Conservation (phyloP, 2,888 invertebrate genomes). For the Apamea anceps region DNA sequence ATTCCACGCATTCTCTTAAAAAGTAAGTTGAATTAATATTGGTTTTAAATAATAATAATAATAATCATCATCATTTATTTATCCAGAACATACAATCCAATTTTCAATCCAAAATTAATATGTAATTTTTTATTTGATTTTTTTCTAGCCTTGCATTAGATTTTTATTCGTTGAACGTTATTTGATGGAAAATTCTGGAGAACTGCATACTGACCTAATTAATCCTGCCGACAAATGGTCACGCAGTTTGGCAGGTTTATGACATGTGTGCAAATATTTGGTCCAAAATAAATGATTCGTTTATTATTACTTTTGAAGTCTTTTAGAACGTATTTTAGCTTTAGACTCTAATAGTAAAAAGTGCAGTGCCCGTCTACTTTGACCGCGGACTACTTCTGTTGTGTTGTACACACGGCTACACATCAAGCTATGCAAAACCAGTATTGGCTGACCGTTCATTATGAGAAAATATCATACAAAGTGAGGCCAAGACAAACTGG, state of each 20-base stretch:
- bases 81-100: too few species aligned
- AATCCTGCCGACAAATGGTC: neutral
- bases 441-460: too few species aligned
- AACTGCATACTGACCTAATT: neutral
- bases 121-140: neutral
- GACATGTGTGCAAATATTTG: neutral
- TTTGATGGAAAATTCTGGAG: neutral
- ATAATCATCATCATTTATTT: too few species aligned
- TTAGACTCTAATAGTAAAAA: neutral
- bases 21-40: slow-evolving; percentile 37
- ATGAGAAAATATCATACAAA: too few species aligned
- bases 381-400: neutral
- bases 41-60: too few species aligned
- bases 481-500: too few species aligned
- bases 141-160: neutral
- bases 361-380: neutral
- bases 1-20: neutral
- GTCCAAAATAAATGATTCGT: neutral
- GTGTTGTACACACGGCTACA: too few species aligned
- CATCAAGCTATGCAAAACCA: too few species aligned
- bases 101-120: too few species aligned
- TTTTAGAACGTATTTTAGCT: slow-evolving; percentile 4
- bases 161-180: neutral
- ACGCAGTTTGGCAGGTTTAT: neutral
- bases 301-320: neutral